Evolutionary conservation across 2,797 vertebrate genomes (phyloP).

Genomic region (Poliocrania exsul): DNA sequence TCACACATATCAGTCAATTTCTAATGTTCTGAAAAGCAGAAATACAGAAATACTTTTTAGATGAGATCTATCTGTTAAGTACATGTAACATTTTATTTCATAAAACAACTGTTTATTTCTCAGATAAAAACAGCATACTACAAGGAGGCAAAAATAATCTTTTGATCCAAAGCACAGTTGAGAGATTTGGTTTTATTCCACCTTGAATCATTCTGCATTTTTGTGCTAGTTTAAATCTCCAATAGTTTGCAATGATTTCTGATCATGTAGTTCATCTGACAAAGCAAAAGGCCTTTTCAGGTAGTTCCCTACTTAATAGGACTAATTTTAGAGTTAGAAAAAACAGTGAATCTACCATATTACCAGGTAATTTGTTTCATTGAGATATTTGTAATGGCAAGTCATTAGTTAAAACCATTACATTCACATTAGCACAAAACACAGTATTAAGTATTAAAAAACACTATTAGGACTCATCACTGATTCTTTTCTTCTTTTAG

Average conservation of each 20-base stretch:
- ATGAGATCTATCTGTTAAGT: background rate
- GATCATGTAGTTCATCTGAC: background rate
- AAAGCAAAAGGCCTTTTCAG: background rate
- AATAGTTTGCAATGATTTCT: background rate
- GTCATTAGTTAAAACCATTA: background rate
- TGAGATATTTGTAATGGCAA: background rate
- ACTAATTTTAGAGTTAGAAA: background rate
- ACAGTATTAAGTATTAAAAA: background rate
- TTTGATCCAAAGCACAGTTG: background rate
- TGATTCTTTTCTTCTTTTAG: background rate
- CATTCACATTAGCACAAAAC: background rate
- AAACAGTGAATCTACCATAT: background rate
- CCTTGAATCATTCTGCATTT: background rate
- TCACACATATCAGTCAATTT: background rate
- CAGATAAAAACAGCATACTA: background rate
- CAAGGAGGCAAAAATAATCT: background rate
- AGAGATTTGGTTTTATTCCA: background rate
- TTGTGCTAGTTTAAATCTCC: background rate
- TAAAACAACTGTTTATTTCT: background rate
- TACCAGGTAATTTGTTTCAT: background rate
- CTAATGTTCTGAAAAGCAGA: background rate
- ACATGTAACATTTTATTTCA: background rate
- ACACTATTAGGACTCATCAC: background rate
- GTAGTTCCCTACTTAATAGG: background rate
- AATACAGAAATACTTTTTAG: background rate